Evolutionary conservation across 2,113 vertebrate species (phyloP).

Genomic region (Trichomycterus rosablanca): DNA sequence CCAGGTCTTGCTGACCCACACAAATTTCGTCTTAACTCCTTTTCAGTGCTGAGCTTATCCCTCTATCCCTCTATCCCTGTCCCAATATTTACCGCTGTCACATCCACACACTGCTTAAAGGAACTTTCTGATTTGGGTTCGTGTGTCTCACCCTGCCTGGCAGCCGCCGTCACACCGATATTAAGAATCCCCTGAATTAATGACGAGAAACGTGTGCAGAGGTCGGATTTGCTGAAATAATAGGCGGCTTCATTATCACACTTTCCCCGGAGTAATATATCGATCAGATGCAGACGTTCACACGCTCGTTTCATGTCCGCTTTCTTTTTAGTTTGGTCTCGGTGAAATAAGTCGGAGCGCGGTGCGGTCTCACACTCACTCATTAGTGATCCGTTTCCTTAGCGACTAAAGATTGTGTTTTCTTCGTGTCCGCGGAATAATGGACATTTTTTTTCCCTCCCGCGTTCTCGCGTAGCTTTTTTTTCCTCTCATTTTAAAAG

Average conservation of each 20-base stretch:
- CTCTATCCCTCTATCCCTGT: conserved; percentile 29
- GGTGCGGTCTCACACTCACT: conserved; percentile 28
- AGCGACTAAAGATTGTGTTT: conserved; percentile 39
- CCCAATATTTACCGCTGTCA: conserved; percentile 32
- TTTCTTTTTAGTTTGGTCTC: conserved; percentile 19
- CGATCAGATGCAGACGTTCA: conserved; percentile 30
- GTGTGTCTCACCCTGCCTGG: conserved; percentile 6
- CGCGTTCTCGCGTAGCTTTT: conserved; percentile 10
- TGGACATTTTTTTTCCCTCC: conserved; percentile 26
- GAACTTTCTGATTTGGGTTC: conserved; percentile 12
- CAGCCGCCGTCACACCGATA: neutral
- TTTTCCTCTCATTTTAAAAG: conserved; percentile 36
- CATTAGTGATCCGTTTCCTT: conserved; percentile 43
- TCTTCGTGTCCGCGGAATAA: conserved; percentile 35
- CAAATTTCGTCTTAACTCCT: conserved; percentile 30
- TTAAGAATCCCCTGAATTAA: neutral
- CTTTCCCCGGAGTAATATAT: conserved; percentile 17
- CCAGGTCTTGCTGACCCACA: conserved; percentile 44
- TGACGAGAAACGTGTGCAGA: neutral
- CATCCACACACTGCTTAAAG: conserved; percentile 13
- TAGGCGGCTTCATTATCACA: conserved; percentile 19
- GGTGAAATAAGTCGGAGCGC: conserved; percentile 27
- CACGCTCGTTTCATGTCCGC: conserved; percentile 10
- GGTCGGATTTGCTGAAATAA: neutral
- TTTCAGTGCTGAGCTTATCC: conserved; percentile 26